Percentiles rank a stretch among this genome's conserved stretches.
phyloP scores from a whole-genome alignment of 2,797 vertebrate species.

The Tympanoctomys barrerae region DNA sequence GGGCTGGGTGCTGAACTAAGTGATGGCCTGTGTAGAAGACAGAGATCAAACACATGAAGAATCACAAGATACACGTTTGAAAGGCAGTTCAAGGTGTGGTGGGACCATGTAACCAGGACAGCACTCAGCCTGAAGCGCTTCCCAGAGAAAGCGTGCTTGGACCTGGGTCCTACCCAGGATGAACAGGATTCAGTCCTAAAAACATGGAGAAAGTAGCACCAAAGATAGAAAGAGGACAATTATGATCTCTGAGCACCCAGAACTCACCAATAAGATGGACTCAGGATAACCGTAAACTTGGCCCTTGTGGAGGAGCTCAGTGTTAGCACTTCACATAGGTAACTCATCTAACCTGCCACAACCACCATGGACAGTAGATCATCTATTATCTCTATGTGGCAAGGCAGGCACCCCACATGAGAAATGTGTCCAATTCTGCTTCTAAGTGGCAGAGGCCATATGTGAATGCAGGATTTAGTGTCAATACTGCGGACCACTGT shows the following conservation, averaged over 20 bases:
- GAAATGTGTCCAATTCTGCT: neutral
- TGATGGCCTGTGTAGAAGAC: neutral
- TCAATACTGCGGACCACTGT: fast-evolving
- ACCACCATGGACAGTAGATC: no score
- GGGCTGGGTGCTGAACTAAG: neutral
- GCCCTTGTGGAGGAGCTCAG: fast-evolving
- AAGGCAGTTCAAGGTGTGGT: neutral
- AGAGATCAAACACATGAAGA: neutral
- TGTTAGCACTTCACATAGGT: neutral
- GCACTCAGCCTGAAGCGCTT: neutral
- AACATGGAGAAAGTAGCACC: neutral
- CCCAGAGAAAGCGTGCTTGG: neutral
- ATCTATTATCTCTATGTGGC: neutral
- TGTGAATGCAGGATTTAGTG: fast-evolving
- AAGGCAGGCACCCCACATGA: neutral
- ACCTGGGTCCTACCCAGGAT: neutral
- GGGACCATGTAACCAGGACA: neutral
- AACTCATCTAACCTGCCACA: neutral
- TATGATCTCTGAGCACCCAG: no score
- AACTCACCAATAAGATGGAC: fast-evolving
- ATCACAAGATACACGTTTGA: neutral
- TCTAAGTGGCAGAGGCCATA: fast-evolving
- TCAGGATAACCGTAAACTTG: neutral
- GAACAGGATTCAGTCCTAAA: neutral
- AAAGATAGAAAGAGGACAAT: neutral